Base-by-base conservation (phyloP, 2,113 vertebrate genomes). In the Fulica atra region DNA sequence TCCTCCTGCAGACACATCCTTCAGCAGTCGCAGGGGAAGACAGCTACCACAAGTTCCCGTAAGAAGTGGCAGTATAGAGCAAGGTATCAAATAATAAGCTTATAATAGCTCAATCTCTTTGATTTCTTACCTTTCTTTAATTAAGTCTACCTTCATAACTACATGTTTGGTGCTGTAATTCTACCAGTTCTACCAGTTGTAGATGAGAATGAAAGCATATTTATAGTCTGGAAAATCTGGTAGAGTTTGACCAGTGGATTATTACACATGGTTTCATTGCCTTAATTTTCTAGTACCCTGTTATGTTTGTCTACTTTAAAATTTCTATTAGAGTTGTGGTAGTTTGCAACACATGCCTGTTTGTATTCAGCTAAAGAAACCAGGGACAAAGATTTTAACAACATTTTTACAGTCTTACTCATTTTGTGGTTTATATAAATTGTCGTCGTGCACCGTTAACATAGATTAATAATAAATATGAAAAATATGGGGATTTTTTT, bases 11-110 rank as follows among this genome's bases (percentile, higher is more conserved):
- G 99, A 99, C 94, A 96, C 98, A 24, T 96, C 98, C 68, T 98
- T 98, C 95, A 98, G 98, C 96, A 98, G 97, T 76, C 99, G 99
- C 93, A 98, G 99, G 96, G 99, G 99, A 95, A 98, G 99, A 68
- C 99, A 99, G 95, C 98, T 99, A 64, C 99, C 99, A 5, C 99
- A 99, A 94, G 99, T 99, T 94, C 99, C 99, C 23, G 98, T 99
- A 68, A 98, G 99, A 90, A 99, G 99, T 96, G 98, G 99, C 98
- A 99, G 98, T 98, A 97, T 99, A 97, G 99, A 99, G 98, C 99
- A 99, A 99, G 99, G 99, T 99, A 98, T 98, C 96, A 97, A 40
- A 97, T 91, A 89, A 91, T 94, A 95, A 96, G 94, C 94, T 94
- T 91, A 59, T 81, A 91, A 48, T 44, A 93, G 97, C 95, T 97